A percentile compares a stretch with the other conserved stretches of the same genome.
Conservation (phyloP, 1,140 invertebrate species). For the Glomeris maerens region DNA sequence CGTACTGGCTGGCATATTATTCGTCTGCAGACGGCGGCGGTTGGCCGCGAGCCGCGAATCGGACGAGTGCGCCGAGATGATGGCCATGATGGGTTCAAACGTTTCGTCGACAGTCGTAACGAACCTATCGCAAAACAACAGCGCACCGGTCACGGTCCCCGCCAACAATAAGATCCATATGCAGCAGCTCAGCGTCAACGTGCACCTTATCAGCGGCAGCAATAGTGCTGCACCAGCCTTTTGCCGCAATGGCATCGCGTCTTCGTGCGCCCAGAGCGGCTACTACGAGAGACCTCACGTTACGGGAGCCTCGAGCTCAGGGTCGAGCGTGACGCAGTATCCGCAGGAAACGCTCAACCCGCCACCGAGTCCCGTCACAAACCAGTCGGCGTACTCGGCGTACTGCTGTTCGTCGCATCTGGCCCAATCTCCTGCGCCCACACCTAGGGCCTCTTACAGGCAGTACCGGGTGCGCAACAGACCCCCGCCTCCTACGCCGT, state of each 20-base stretch:
- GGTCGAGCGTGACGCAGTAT: constrained; percentile 38
- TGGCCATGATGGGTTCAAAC: too few species aligned
- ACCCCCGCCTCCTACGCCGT: constrained; percentile 82
- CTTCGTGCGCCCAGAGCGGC: constrained; percentile 23
- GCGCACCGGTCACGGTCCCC: too few species aligned
- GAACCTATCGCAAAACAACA: too few species aligned
- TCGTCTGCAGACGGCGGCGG: too few species aligned
- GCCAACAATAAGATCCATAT: too few species aligned
- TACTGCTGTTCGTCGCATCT: constrained; percentile 16
- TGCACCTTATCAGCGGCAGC: too few species aligned
- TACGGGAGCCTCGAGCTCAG: constrained; percentile 53
- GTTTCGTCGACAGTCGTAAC: too few species aligned
- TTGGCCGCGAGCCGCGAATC: too few species aligned
- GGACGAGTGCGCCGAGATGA: too few species aligned
- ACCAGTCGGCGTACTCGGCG: constrained; percentile 29
- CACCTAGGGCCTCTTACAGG: constrained; percentile 35
- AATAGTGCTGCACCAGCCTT: constrained; percentile 19
- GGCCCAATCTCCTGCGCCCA: not conserved
- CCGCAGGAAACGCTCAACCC: constrained; percentile 72
- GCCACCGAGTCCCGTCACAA: constrained; percentile 70
- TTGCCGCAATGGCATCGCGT: too few species aligned
- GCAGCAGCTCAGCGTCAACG: too few species aligned
- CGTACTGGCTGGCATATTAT: too few species aligned
- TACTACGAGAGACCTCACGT: constrained; percentile 60
- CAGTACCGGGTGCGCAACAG: constrained; percentile 63